Evolutionary conservation across 2,113 vertebrate species (phyloP), one percentile per base, ranked within the genome.

Genomic region (Uria aalge): DNA sequence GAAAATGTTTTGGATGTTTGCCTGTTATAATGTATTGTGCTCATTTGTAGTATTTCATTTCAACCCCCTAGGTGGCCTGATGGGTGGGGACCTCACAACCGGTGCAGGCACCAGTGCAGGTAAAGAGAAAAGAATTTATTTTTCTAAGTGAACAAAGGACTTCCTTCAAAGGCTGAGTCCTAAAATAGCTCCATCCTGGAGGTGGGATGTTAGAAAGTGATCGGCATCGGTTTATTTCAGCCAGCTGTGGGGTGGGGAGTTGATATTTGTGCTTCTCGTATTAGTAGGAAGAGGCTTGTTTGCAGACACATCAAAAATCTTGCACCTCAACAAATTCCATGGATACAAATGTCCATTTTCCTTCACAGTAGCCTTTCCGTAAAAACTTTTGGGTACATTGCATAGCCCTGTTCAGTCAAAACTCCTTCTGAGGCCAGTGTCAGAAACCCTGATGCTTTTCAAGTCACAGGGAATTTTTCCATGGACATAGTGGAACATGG

Each of bases 41-140:
- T 96, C 63, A 81, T 89, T 96, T 60, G 94, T 48, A 96, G 80
- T 69, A 90, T 96, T 90, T 94, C 38, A 97, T 97, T 97, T 96
- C 90, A 97, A 94, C 84, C 94, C 94, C 87, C 3, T 97, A 99
- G 99, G 99, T 99, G 99, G 99, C 99, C 99, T 99, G 97, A 99
- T 99, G 99, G 99, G 99, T 98, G 99, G 99, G 97, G 99, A 99
- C 99, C 99, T 99, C 97, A 98, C 99, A 98, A 99, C 99, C 98
- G 99, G 99, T 99, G 99, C 99, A 98, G 99, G 99, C 99, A 99
- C 99, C 99, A 99, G 99, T 98, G 99, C 99, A 99, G 99, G 99
- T 99, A 99, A 99, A 98, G 97, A 96, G 91, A 88, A 75, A 47
- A 69, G 12, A 95, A 69, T 95, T 97, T 90, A 40, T 59, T 90